phyloP scores from a whole-genome alignment of 2,888 invertebrate species.

The Lacanobia oleracea region DNA sequence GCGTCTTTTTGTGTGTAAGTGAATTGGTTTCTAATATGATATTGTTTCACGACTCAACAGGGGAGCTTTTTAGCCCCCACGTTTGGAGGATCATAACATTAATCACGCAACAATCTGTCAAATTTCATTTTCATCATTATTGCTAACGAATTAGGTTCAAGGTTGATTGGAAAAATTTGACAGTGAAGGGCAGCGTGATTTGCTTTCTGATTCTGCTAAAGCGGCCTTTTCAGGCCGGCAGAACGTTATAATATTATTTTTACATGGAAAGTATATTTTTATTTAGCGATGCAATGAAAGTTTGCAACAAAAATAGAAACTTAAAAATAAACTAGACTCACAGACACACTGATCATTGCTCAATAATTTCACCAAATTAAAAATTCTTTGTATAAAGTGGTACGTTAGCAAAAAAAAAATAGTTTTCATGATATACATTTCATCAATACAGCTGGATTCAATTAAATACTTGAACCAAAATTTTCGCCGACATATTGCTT shows the following conservation, averaged over 20 bases:
- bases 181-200: too few relatives aligned
- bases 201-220: too few relatives aligned
- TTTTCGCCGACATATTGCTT: not conserved
- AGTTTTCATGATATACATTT: conserved; percentile 9
- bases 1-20: not conserved
- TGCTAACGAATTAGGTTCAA: too few relatives aligned
- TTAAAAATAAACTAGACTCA: not conserved
- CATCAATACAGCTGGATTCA: not conserved
- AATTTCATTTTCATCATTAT: too few relatives aligned
- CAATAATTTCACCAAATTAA: not conserved
- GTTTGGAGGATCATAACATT: too few relatives aligned
- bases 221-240: too few relatives aligned
- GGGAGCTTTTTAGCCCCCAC: too few relatives aligned
- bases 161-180: too few relatives aligned
- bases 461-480: not conserved
- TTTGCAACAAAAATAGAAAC: not conserved
- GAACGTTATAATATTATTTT: not conserved
- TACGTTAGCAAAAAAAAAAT: not conserved
- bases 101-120: too few relatives aligned
- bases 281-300: not conserved
- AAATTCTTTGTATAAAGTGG: not conserved
- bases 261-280: not conserved
- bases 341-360: conserved; percentile 20
- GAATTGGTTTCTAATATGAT: not conserved
- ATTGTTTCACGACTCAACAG: not conserved